A percentile compares a stretch with the other conserved stretches of the same genome.
These are phyloP conservation scores for Boloria euphrosyne DNA, from an alignment of 2,888 invertebrate species.

Conservation along the genomic window DNA sequence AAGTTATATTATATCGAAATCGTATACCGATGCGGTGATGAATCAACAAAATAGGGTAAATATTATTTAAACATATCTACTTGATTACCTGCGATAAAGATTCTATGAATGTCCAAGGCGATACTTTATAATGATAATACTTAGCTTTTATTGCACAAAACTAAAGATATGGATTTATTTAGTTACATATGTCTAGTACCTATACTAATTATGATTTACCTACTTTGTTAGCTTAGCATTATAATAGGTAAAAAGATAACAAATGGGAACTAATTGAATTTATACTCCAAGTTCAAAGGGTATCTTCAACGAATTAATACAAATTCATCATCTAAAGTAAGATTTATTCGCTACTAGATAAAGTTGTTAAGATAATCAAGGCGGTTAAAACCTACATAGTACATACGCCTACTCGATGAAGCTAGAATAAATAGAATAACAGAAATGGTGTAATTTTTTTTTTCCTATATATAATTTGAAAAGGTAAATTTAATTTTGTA, in stretches of 20 bases:
- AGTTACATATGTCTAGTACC: no score
- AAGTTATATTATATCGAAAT: no score
- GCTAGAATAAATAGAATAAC: neutral
- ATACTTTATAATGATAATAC: neutral
- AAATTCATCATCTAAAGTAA: conserved; percentile 29
- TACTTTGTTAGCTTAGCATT: neutral
- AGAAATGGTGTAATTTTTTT: conserved; percentile 1
- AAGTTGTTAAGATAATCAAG: conserved; percentile 32
- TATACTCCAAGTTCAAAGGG: conserved; percentile 4
- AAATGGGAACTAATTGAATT: neutral
- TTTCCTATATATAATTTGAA: neutral
- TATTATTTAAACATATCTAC: neutral
- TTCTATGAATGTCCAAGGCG: neutral
- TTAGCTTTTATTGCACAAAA: no score
- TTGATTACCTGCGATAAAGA: neutral
- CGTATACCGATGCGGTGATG: no score
- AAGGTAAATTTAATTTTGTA: neutral
- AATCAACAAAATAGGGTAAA: neutral
- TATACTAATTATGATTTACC: no score
- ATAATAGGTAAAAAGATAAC: conserved; percentile 13
- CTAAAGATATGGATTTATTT: no score
- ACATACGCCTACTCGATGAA: neutral
- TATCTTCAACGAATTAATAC: conserved; percentile 19
- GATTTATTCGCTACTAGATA: conserved; percentile 35
- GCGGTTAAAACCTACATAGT: conserved; percentile 25